A percentile compares a stretch with the other conserved stretches of the same genome.
These are phyloP conservation scores for Heliconius erato DNA, from an alignment of 2,888 invertebrate genomes.

Conservation along the genomic window DNA sequence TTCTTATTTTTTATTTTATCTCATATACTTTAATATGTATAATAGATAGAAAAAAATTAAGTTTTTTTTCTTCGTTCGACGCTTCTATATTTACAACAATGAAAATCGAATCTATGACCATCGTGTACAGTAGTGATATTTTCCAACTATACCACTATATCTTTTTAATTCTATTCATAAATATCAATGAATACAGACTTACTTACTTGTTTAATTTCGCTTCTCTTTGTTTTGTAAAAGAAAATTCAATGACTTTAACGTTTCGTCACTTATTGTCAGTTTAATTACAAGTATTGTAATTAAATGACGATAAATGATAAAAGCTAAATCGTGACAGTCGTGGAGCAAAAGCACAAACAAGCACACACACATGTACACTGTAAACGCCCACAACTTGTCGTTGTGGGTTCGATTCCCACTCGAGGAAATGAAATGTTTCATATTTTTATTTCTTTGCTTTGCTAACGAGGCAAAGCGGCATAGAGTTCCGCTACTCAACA, in stretches of 20 bases:
- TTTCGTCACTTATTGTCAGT: neutral
- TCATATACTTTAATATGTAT: neutral
- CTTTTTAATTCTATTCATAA: too few species aligned
- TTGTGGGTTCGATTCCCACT: neutral
- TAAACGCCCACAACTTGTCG: neutral
- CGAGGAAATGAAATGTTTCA: neutral
- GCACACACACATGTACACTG: too few species aligned
- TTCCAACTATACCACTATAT: too few species aligned
- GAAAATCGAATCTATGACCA: neutral
- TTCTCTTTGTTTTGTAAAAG: too few species aligned
- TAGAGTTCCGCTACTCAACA: too few species aligned
- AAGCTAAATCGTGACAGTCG: neutral
- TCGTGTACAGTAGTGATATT: neutral
- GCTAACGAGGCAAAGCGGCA: too few species aligned
- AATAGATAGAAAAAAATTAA: neutral
- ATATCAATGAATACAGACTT: too few species aligned
- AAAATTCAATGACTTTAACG: neutral
- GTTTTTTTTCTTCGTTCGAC: neutral
- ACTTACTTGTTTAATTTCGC: too few species aligned
- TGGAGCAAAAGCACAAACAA: neutral
- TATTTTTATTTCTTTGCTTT: neutral
- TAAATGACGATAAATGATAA: too few species aligned
- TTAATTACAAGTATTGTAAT: neutral
- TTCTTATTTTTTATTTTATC: neutral
- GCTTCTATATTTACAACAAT: too few species aligned